phyloP scores from a whole-genome alignment of 2,797 vertebrate genomes.

The Sebastes steindachneri region DNA sequence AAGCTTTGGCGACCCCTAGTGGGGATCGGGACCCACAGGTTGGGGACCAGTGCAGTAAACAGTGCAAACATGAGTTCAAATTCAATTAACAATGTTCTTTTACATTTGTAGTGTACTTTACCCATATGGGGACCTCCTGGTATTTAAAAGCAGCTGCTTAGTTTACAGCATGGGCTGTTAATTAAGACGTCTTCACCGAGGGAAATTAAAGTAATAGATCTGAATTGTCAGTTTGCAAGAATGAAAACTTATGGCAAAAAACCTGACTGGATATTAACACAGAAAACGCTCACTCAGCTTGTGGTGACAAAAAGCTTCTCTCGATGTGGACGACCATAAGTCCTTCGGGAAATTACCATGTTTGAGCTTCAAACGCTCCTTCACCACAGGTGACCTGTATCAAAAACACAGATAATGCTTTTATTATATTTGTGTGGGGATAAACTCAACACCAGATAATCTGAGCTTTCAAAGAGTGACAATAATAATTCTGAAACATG shows the following conservation, averaged over 20 bases:
- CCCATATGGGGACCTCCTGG: not conserved
- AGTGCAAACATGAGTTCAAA: not conserved
- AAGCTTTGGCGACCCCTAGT: too few relatives aligned
- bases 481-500: not conserved
- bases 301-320: conserved; percentile 33
- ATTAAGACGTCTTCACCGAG: not conserved
- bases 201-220: not conserved
- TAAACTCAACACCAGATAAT: not conserved
- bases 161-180: not conserved
- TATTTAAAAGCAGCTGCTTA: not conserved
- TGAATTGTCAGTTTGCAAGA: not conserved
- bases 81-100: not conserved
- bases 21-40: too few relatives aligned
- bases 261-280: not conserved
- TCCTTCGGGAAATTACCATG: conserved; percentile 18
- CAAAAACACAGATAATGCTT: not conserved
- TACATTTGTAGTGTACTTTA: not conserved
- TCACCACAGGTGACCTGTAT: conserved; percentile 29
- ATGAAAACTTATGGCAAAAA: not conserved
- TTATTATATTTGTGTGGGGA: not conserved
- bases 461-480: not conserved
- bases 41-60: not conserved
- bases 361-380: conserved; percentile 33
- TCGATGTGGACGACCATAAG: conserved; percentile 46
- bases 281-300: conserved; percentile 34